Percentiles rank a stretch among this genome's conserved stretches.
These are phyloP conservation scores for Seladonia tumulorum DNA, from an alignment of 2,888 invertebrate species.

Conservation along the genomic window DNA sequence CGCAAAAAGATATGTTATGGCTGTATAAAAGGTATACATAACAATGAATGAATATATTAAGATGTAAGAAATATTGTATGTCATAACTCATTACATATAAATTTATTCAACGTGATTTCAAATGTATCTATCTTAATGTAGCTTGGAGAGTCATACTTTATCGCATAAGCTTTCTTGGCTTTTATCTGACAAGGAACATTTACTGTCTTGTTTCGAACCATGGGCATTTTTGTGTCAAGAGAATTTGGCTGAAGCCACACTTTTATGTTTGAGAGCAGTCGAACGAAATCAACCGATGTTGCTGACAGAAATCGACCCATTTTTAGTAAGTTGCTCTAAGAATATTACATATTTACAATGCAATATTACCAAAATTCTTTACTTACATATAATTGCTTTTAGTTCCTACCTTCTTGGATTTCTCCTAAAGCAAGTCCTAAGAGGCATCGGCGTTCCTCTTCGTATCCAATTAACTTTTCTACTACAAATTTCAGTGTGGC, in stretches of 20 bases:
- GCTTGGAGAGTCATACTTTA: slow-evolving; percentile 86
- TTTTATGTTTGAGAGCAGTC: slow-evolving; percentile 88
- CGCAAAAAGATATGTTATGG: slow-evolving; percentile 86
- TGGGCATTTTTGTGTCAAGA: slow-evolving; percentile 87
- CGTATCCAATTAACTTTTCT: slow-evolving; percentile 80
- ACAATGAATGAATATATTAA: slow-evolving; percentile 7
- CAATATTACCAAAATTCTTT: background rate
- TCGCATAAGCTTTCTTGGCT: slow-evolving; percentile 87
- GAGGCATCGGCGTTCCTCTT: slow-evolving; percentile 81
- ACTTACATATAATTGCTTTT: slow-evolving; percentile 50
- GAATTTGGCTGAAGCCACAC: slow-evolving; percentile 86
- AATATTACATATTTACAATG: background rate
- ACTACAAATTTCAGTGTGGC: slow-evolving; percentile 48
- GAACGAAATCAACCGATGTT: slow-evolving; percentile 87
- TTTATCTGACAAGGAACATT: slow-evolving; percentile 87
- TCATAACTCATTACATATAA: background rate
- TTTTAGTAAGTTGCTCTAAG: slow-evolving; percentile 82
- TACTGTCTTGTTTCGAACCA: slow-evolving; percentile 86
- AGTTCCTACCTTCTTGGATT: slow-evolving; percentile 80
- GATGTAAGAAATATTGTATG: background rate
- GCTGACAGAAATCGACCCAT: slow-evolving; percentile 87
- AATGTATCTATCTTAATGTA: slow-evolving; percentile 74
- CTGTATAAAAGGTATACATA: slow-evolving; percentile 83
- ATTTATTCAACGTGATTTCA: slow-evolving; percentile 20
- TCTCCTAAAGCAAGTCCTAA: slow-evolving; percentile 79